These are phyloP conservation scores for Mobula hypostoma DNA, from an alignment of 2,113 vertebrate species.

Conservation along the genomic window DNA sequence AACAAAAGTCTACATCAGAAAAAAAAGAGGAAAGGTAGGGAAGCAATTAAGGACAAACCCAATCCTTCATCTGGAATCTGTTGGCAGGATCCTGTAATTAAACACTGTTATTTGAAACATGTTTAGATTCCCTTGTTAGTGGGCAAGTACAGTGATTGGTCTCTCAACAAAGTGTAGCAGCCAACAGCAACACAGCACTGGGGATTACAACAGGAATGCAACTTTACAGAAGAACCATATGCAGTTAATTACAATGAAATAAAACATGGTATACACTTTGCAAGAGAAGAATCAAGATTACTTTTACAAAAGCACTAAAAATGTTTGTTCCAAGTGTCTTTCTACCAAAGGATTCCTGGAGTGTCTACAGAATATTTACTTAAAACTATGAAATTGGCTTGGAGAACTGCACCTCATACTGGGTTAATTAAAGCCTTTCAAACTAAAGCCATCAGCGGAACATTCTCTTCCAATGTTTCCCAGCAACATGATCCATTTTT, in stretches of 20 bases:
- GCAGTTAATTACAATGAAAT: conserved; percentile 6
- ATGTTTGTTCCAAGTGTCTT: background rate
- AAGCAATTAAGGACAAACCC: background rate
- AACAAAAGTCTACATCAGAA: background rate
- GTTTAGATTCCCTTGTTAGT: background rate
- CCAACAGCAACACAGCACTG: background rate
- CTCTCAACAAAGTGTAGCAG: background rate
- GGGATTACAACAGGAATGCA: background rate
- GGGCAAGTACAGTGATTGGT: background rate
- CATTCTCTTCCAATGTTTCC: background rate
- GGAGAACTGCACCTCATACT: background rate
- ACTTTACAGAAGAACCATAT: background rate
- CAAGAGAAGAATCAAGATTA: background rate
- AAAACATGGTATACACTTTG: background rate
- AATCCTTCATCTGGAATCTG: background rate
- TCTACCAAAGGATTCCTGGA: background rate
- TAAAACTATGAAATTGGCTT: background rate
- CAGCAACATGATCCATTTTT: background rate
- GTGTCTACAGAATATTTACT: background rate
- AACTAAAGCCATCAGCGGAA: background rate
- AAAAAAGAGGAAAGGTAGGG: background rate
- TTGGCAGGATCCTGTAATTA: background rate
- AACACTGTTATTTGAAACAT: background rate
- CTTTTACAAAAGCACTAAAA: background rate
- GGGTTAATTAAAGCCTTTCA: background rate